These are phyloP conservation scores for Alethe castanea DNA, from an alignment of 2,113 vertebrate species.

Conservation along the genomic window DNA sequence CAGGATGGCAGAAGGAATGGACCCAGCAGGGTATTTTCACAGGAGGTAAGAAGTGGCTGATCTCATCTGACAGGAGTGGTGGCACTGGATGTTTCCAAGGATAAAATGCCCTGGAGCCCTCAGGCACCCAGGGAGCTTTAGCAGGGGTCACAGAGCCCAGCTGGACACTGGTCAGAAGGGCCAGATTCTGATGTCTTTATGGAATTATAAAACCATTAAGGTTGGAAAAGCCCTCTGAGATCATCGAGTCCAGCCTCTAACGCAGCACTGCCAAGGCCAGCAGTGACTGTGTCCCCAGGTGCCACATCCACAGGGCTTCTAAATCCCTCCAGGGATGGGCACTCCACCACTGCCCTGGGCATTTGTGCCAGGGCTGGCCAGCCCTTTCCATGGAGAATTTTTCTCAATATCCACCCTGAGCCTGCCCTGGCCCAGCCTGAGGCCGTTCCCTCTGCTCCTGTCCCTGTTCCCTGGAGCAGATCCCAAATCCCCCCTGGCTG, in stretches of 20 bases:
- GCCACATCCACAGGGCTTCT: too few relatives aligned
- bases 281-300: fast-evolving
- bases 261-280: background rate
- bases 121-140: background rate
- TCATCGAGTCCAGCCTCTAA: fast-evolving
- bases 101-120: background rate
- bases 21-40: background rate
- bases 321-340: background rate
- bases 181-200: background rate
- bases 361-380: background rate
- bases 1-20: background rate
- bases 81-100: background rate
- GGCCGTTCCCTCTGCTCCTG: background rate
- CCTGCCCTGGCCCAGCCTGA: background rate
- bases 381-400: background rate
- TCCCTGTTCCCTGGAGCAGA: background rate
- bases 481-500: too few relatives aligned
- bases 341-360: background rate
- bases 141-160: background rate
- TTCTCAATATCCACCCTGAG: background rate
- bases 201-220: background rate
- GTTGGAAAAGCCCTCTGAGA: background rate
- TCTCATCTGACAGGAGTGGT: background rate
- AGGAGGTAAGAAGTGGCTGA: background rate
- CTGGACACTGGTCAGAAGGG: fast-evolving